Percentiles rank a stretch among this genome's conserved stretches.
Evolutionary conservation across 2,113 vertebrate genomes (phyloP).

Genomic region (Antennarius striatus): DNA sequence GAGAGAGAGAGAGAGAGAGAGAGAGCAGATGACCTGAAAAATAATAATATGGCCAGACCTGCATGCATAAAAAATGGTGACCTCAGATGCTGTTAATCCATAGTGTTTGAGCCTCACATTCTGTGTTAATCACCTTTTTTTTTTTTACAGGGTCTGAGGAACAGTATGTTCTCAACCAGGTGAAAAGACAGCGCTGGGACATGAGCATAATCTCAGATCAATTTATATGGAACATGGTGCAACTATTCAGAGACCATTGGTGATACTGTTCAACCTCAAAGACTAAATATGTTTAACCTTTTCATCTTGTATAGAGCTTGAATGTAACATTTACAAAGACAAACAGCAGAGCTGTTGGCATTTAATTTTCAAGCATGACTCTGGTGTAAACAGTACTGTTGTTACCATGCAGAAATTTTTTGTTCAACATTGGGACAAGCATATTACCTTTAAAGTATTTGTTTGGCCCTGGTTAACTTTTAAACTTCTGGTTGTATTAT

Average conservation of each 20-base stretch:
- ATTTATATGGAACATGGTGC: slow-evolving; percentile 14
- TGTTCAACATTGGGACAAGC: slow-evolving; percentile 6
- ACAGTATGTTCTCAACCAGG: too few species aligned
- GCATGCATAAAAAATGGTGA: too few species aligned
- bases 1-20: too few species aligned
- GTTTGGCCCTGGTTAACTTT: slow-evolving; percentile 28
- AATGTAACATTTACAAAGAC: slow-evolving; percentile 37
- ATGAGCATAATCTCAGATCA: slow-evolving; percentile 15
- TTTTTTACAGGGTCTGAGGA: too few species aligned
- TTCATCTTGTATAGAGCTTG: slow-evolving; percentile 39
- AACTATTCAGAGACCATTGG: slow-evolving; percentile 27
- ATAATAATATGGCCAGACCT: too few species aligned
- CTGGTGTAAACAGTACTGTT: slow-evolving; percentile 3
- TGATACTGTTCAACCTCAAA: slow-evolving; percentile 23
- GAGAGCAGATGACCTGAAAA: too few species aligned
- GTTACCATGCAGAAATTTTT: slow-evolving; percentile 9
- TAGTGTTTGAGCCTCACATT: too few species aligned
- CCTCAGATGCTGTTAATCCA: too few species aligned
- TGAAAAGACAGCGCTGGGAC: slow-evolving; percentile 8
- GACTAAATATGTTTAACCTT: slow-evolving; percentile 49
- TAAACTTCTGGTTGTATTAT: slow-evolving; percentile 13
- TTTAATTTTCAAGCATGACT: slow-evolving; percentile 29
- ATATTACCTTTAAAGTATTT: slow-evolving; percentile 21
- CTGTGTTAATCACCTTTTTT: too few species aligned
- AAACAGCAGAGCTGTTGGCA: slow-evolving; percentile 35